These are phyloP conservation scores for Myiagra hebetior DNA, from an alignment of 2,113 vertebrate genomes.

Conservation along the genomic window DNA sequence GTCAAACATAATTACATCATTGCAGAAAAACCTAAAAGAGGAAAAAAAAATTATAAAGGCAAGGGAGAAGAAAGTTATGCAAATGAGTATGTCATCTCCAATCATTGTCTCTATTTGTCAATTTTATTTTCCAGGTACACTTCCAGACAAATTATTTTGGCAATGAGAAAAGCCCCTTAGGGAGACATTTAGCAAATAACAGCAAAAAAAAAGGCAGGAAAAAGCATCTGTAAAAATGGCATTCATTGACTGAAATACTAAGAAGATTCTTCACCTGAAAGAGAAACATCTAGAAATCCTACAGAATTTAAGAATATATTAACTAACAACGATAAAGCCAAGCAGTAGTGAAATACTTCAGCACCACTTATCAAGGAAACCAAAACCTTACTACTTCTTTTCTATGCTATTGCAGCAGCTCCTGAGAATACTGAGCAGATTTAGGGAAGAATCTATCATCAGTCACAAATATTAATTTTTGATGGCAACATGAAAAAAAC, in stretches of 20 bases:
- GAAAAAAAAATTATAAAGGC: not conserved
- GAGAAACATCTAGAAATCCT: not conserved
- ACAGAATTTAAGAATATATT: not conserved
- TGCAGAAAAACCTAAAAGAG: constrained; percentile 82
- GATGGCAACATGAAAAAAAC: not conserved
- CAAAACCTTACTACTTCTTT: not conserved
- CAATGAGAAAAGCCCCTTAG: not conserved
- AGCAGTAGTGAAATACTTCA: not conserved
- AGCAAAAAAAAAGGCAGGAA: not conserved
- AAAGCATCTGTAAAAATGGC: not conserved
- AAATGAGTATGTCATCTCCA: not conserved
- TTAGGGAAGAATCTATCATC: not conserved
- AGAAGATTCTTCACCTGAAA: not conserved
- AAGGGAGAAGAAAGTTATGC: not conserved
- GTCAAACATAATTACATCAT: not conserved
- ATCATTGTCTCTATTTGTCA: not conserved
- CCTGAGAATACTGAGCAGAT: not conserved
- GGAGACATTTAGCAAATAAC: not conserved
- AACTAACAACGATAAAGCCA: not conserved
- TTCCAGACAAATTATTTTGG: not conserved
- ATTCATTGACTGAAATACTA: not conserved
- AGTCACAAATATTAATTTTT: not conserved
- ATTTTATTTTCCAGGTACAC: not conserved
- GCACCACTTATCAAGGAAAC: not conserved
- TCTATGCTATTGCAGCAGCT: not conserved